Percentiles rank a stretch among this genome's conserved stretches.
Evolutionary conservation across 2,888 invertebrate species (phyloP).

Genomic region (Trissolcus brochymenae): DNA sequence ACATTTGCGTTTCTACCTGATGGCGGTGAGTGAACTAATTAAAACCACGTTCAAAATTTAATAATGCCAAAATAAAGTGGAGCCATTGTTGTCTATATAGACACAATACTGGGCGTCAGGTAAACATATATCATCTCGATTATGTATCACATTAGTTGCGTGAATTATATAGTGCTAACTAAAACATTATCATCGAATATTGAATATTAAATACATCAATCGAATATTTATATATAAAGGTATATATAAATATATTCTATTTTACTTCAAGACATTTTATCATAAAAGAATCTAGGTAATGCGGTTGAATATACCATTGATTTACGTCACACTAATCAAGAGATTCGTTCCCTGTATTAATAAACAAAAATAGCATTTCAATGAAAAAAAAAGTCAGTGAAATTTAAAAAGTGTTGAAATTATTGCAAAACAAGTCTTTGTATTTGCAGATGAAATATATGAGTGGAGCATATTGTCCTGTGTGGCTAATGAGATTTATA

Average conservation of each 20-base stretch:
- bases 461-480: conserved; percentile 24
- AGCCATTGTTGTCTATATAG: conserved; percentile 36
- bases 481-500: conserved; percentile 22
- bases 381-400: conserved; percentile 4
- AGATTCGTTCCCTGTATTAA: conserved; percentile 20
- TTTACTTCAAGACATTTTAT: no score
- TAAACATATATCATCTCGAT: conserved; percentile 22
- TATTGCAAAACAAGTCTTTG: conserved; percentile 24
- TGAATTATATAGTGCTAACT: conserved; percentile 34
- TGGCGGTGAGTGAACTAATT: conserved; percentile 35
- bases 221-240: no score
- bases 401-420: conserved; percentile 21
- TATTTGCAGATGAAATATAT: conserved; percentile 33
- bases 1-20: conserved; percentile 15
- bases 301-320: background rate
- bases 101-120: conserved; percentile 35
- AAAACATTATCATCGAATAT: conserved; percentile 34
- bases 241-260: background rate
- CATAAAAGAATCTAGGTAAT: no score
- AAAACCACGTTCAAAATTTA: conserved; percentile 18
- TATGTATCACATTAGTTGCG: conserved; percentile 27
- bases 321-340: conserved; percentile 19
- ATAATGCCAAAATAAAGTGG: conserved; percentile 45
- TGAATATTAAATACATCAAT: background rate
- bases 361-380: conserved; percentile 23